These are phyloP conservation scores for Isaurus tuberculatus DNA, from an alignment of 92 coral and sea anemone species.

Conservation along the genomic window DNA sequence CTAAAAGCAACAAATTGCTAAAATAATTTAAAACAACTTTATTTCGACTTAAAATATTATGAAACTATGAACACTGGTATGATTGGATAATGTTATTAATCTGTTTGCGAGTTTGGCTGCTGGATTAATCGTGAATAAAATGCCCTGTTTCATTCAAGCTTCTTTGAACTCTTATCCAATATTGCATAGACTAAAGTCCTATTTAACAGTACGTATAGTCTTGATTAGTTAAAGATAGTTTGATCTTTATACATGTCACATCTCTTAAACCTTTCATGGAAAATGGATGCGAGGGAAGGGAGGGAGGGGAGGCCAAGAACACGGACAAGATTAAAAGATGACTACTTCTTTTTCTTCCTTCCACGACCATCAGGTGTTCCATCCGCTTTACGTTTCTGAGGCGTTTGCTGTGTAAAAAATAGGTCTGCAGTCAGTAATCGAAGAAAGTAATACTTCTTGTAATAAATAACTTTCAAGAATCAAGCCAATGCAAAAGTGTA, in stretches of 20 bases:
- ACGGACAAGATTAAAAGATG: background rate
- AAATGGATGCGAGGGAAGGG: background rate
- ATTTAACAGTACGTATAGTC: constrained; percentile 9
- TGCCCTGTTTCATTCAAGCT: background rate
- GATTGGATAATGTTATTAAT: background rate
- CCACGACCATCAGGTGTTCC: constrained; percentile 99
- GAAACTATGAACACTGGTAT: background rate
- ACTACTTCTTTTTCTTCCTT: constrained; percentile 92
- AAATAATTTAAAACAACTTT: constrained; percentile 6
- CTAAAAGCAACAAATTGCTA: background rate
- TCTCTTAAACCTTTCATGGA: background rate
- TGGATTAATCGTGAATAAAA: background rate
- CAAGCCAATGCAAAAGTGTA: background rate
- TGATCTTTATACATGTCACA: constrained; percentile 13
- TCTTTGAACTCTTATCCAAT: background rate
- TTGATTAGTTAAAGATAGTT: background rate
- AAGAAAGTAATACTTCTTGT: background rate
- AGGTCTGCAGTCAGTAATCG: background rate
- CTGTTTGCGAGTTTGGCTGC: background rate
- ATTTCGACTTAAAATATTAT: background rate
- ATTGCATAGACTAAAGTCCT: background rate
- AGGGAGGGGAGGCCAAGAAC: background rate
- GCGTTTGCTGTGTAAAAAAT: constrained; percentile 69
- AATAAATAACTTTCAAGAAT: background rate
- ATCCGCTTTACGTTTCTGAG: constrained; percentile 96